Percentiles rank a stretch among this genome's conserved stretches.
Conservation (phyloP, 2,888 invertebrate species). For the Agrypnus murinus region DNA sequence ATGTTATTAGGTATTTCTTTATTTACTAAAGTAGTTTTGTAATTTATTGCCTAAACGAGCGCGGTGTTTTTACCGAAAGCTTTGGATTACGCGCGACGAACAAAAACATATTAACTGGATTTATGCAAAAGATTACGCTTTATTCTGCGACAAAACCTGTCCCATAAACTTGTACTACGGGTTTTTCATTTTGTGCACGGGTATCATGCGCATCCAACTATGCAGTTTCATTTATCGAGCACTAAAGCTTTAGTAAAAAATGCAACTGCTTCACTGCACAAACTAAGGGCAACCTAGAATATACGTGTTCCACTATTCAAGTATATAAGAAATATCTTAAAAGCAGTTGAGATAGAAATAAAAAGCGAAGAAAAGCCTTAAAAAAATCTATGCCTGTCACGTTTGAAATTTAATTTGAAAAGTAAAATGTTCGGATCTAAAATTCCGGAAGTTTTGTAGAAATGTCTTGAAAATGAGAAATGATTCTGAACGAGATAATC, state of each 20-base stretch:
- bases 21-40: conserved; percentile 33
- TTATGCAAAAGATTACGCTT: conserved; percentile 31
- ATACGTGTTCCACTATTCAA: neutral
- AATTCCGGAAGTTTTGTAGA: conserved; percentile 57
- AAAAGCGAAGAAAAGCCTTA: conserved; percentile 18
- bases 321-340: conserved; percentile 16
- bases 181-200: conserved; percentile 7
- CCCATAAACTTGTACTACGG: conserved; percentile 8
- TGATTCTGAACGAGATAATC: conserved; percentile 61
- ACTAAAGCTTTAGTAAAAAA: conserved; percentile 13
- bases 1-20: conserved; percentile 34
- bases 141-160: neutral
- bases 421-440: conserved; percentile 58
- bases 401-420: conserved; percentile 59
- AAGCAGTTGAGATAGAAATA: conserved; percentile 11
- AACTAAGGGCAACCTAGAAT: neutral
- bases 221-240: neutral
- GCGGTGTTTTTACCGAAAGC: conserved; percentile 17
- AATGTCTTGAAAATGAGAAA: conserved; percentile 60
- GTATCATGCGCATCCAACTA: conserved; percentile 11
- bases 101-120: conserved; percentile 5
- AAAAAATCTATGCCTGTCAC: conserved; percentile 55
- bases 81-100: conserved; percentile 8
- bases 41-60: conserved; percentile 31
- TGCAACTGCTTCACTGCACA: conserved; percentile 16